Percentiles rank a stretch among this genome's conserved stretches.
Evolutionary conservation across 2,888 invertebrate species (phyloP).

Genomic region (Acrobasis consociella): DNA sequence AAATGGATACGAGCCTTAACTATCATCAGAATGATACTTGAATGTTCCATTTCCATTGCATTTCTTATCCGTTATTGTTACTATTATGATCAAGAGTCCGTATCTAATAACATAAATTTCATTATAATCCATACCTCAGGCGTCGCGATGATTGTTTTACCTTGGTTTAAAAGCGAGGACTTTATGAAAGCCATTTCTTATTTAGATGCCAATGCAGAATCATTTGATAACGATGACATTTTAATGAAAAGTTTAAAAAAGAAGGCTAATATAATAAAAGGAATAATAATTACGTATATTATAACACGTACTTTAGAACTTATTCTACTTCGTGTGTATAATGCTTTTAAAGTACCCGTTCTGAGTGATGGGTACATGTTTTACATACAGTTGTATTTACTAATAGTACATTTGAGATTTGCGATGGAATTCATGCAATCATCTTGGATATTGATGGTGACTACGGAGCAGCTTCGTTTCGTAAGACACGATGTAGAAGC

Average conservation of each 20-base stretch:
- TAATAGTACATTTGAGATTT: slow-evolving; percentile 31
- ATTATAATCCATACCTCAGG: slow-evolving; percentile 4
- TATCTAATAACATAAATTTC: background rate
- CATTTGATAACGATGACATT: background rate
- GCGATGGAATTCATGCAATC: slow-evolving; percentile 18
- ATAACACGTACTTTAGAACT: background rate
- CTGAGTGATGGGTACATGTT: background rate
- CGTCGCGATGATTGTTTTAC: slow-evolving; percentile 1
- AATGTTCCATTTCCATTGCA: background rate
- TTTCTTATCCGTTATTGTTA: background rate
- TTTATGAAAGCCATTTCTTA: background rate
- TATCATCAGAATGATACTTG: background rate
- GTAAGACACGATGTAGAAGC: background rate
- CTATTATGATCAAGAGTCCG: background rate
- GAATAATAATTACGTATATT: background rate
- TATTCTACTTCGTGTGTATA: background rate
- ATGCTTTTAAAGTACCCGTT: background rate
- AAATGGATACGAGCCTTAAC: slow-evolving; percentile 28
- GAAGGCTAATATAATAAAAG: background rate
- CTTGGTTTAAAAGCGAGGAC: background rate
- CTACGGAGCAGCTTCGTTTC: background rate
- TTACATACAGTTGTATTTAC: background rate
- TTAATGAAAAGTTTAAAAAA: background rate
- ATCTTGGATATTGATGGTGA: background rate
- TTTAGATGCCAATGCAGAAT: background rate